Conservation (phyloP, 1,140 invertebrate species). For the Drosophila pachea region DNA sequence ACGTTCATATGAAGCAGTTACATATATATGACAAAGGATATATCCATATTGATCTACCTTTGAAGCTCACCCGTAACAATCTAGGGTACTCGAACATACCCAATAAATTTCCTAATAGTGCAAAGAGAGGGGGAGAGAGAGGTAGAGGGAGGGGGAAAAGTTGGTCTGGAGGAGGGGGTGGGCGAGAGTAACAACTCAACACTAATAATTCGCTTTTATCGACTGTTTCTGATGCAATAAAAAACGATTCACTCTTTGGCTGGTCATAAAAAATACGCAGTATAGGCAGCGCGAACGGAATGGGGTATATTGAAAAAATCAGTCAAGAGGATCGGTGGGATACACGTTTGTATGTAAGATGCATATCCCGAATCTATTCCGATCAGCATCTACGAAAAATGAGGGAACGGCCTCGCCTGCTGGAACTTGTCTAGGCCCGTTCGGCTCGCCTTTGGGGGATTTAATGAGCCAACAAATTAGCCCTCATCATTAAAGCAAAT, state of each 20-base stretch:
- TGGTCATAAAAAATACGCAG: constrained; percentile 57
- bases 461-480: constrained; percentile 77
- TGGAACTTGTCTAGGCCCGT: too few relatives aligned
- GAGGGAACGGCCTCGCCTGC: background rate
- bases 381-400: too few relatives aligned
- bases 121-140: background rate
- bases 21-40: too few relatives aligned
- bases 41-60: background rate
- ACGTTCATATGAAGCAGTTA: too few relatives aligned
- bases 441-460: constrained; percentile 57
- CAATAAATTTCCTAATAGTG: background rate
- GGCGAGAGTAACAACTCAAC: constrained; percentile 51
- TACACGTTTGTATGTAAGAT: too few relatives aligned
- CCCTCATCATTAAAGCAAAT: constrained; percentile 72
- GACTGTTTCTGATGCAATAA: constrained; percentile 76
- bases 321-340: background rate
- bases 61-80: background rate
- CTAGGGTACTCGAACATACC: background rate
- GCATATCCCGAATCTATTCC: too few relatives aligned
- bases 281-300: too few relatives aligned
- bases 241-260: constrained; percentile 59
- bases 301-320: background rate
- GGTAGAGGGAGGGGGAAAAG: background rate
- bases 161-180: constrained; percentile 14
- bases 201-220: constrained; percentile 77